phyloP scores from a whole-genome alignment of 1,140 invertebrate species.

The Bombus waltoni region DNA sequence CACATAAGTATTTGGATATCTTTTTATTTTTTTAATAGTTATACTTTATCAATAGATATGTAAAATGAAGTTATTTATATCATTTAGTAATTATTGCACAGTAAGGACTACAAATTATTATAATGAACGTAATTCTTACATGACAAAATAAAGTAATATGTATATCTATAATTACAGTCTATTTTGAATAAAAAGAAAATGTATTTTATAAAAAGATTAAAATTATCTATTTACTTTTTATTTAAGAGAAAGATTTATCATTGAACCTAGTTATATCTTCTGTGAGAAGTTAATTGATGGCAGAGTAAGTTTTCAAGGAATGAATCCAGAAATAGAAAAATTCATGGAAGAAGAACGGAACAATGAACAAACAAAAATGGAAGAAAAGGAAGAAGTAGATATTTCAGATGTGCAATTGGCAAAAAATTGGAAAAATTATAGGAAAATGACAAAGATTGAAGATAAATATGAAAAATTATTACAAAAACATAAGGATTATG shows the following conservation, averaged over 20 bases:
- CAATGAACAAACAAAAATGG: conserved; percentile 73
- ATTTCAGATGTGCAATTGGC: conserved; percentile 89
- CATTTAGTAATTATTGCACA: neutral
- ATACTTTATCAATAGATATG: neutral
- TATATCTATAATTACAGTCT: neutral
- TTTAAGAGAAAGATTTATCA: conserved; percentile 86
- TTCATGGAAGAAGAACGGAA: conserved; percentile 85
- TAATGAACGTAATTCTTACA: neutral
- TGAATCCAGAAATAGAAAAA: conserved; percentile 94
- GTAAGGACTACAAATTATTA: neutral
- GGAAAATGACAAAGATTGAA: conserved; percentile 77
- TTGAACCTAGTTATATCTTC: conserved; percentile 89
- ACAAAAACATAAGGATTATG: conserved; percentile 23
- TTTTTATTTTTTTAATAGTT: neutral
- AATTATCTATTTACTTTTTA: conserved; percentile 46
- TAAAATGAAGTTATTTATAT: neutral
- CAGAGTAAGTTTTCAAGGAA: conserved; percentile 92
- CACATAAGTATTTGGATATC: neutral
- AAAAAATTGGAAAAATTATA: conserved; percentile 78
- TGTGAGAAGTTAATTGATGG: conserved; percentile 91
- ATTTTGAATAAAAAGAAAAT: neutral
- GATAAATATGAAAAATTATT: conserved; percentile 64
- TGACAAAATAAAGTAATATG: too few species aligned
- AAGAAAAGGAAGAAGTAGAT: conserved; percentile 85
- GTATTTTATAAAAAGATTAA: neutral